Percentiles rank a stretch among this genome's conserved stretches.
Conservation (phyloP, 2,888 invertebrate genomes). For the Amphiduros pacificus region DNA sequence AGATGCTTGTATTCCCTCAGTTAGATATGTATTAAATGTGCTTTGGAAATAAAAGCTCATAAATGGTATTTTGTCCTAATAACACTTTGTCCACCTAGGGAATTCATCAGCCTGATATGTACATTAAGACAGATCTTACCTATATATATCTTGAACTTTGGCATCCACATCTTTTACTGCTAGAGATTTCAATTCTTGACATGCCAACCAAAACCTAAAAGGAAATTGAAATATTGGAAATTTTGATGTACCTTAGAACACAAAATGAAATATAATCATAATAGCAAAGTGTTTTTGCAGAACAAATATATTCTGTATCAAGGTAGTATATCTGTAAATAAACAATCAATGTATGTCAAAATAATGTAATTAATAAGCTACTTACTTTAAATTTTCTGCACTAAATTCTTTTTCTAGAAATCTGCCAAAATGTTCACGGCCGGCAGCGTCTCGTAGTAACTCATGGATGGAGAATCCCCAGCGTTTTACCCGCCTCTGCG, state of each 20-base stretch:
- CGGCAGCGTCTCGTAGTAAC: constrained; percentile 89
- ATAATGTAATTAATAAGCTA: too few species aligned
- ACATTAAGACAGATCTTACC: constrained; percentile 33
- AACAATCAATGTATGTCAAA: too few species aligned
- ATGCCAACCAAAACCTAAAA: constrained; percentile 87
- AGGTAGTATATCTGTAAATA: too few species aligned
- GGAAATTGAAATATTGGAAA: background rate
- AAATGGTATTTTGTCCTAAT: background rate
- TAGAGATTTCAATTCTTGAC: constrained; percentile 78
- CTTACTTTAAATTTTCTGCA: constrained; percentile 95
- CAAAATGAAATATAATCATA: background rate
- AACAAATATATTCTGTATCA: too few species aligned
- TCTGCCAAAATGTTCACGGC: constrained; percentile 91
- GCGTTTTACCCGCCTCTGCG: constrained; percentile 84
- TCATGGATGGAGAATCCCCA: constrained; percentile 98
- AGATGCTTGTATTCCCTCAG: too few species aligned
- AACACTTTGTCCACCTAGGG: background rate
- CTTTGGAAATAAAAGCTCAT: too few species aligned
- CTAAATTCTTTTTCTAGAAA: constrained; percentile 98
- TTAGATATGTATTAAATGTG: too few species aligned
- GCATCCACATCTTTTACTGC: constrained; percentile 72
- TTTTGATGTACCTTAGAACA: background rate
- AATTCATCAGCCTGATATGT: background rate
- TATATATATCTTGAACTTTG: constrained; percentile 57
- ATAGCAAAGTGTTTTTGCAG: background rate